phyloP scores from a whole-genome alignment of 2,888 invertebrate species.

The Leptopterna dolabrata region DNA sequence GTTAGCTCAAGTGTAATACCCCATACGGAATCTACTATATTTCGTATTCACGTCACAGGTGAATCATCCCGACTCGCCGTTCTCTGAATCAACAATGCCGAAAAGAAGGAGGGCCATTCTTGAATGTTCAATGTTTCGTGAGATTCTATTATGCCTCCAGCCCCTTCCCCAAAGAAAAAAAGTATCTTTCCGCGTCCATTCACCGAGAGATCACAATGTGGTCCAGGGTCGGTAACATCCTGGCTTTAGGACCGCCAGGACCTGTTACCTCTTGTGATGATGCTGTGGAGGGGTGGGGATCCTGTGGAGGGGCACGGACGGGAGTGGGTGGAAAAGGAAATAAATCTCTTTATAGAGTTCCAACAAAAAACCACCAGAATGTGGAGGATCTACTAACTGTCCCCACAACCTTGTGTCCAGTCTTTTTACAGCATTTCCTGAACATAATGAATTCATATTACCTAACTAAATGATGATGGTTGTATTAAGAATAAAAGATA shows the following conservation, averaged over 20 bases:
- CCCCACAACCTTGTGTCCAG: too few relatives aligned
- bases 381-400: too few relatives aligned
- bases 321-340: background rate
- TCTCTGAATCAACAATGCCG: background rate
- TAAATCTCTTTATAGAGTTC: background rate
- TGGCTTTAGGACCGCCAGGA: background rate
- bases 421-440: too few relatives aligned
- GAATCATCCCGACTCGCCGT: background rate
- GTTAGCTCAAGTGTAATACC: too few relatives aligned
- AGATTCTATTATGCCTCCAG: conserved; percentile 19
- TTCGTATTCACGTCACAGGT: background rate
- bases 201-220: conserved; percentile 5
- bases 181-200: conserved; percentile 13
- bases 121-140: conserved; percentile 42
- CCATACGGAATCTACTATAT: background rate
- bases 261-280: background rate
- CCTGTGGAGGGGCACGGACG: background rate
- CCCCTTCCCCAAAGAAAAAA: background rate
- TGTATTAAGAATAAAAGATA: too few relatives aligned
- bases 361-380: background rate
- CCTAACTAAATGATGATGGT: too few relatives aligned
- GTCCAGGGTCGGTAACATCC: background rate
- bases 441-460: too few relatives aligned
- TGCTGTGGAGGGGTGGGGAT: background rate
- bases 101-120: background rate